These are phyloP conservation scores for Clarias platycephalus DNA, from an alignment of 2,797 vertebrate species.

Conservation along the genomic window DNA sequence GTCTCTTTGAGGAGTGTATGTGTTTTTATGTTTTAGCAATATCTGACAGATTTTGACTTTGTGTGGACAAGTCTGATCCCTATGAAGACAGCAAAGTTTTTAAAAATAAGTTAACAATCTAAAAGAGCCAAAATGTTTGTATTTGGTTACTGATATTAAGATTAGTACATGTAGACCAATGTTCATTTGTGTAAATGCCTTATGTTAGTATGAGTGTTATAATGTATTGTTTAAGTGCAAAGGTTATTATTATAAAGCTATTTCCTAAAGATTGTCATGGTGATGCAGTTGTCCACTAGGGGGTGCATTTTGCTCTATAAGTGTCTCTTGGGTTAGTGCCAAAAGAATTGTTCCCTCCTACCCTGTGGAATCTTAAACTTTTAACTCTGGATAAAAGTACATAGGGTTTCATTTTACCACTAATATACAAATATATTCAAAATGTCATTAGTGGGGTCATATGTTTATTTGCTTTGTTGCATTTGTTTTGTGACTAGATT, in stretches of 20 bases:
- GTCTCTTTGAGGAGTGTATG: not conserved
- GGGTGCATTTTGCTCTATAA: slow-evolving; percentile 1
- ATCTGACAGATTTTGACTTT: not conserved
- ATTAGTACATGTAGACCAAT: not conserved
- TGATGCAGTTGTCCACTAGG: slow-evolving; percentile 33
- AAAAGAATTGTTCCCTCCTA: not conserved
- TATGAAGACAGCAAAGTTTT: no score
- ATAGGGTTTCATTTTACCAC: not conserved
- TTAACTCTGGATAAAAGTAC: not conserved
- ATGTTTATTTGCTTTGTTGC: not conserved
- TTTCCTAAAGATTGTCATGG: not conserved
- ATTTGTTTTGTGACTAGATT: not conserved
- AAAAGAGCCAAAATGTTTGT: not conserved
- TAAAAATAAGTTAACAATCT: not conserved
- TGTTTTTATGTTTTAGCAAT: not conserved
- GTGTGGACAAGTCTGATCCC: not conserved
- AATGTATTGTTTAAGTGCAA: not conserved
- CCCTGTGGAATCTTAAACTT: no score
- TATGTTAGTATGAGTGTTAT: not conserved
- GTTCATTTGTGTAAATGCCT: not conserved
- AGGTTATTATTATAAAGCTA: not conserved
- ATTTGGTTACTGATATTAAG: not conserved
- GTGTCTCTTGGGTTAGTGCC: not conserved
- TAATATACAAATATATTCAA: not conserved
- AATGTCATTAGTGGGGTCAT: not conserved